Evolutionary conservation across 2,888 invertebrate genomes (phyloP).

Genomic region (Eurytoma californica): DNA sequence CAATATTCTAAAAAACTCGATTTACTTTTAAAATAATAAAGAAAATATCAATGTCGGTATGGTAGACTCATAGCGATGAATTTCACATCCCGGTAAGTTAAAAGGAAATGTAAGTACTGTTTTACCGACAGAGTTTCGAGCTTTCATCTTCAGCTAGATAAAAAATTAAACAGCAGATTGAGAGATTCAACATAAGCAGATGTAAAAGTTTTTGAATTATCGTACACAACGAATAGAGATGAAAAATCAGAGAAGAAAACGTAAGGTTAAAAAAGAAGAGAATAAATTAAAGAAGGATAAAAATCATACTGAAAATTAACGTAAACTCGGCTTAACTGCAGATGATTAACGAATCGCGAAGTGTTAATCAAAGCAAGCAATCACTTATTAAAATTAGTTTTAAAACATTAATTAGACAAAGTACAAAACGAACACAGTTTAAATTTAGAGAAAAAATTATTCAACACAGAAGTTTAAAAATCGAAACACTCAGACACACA

Average conservation of each 20-base stretch:
- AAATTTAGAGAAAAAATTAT: slow-evolving; percentile 39
- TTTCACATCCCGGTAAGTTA: too few species aligned
- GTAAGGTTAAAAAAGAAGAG: slow-evolving; percentile 17
- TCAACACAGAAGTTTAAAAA: slow-evolving; percentile 34
- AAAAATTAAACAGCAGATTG: too few species aligned
- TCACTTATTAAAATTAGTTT: slow-evolving; percentile 29
- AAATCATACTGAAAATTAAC: slow-evolving; percentile 38
- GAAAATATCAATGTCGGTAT: too few species aligned
- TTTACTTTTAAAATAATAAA: too few species aligned
- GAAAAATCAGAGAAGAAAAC: slow-evolving; percentile 52
- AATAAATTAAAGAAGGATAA: slow-evolving; percentile 8
- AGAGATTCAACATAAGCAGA: slow-evolving; percentile 33
- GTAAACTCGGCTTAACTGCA: slow-evolving; percentile 26
- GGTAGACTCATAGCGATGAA: too few species aligned
- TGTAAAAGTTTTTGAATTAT: slow-evolving; percentile 14
- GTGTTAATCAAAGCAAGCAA: slow-evolving; percentile 46
- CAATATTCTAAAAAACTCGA: too few species aligned
- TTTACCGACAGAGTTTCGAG: too few species aligned
- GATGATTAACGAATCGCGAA: slow-evolving; percentile 31
- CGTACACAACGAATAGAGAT: slow-evolving; percentile 20
- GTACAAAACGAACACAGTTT: slow-evolving; percentile 44
- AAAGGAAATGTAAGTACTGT: too few species aligned
- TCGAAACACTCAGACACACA: slow-evolving; percentile 48
- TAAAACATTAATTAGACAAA: slow-evolving; percentile 46
- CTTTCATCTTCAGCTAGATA: too few species aligned